phyloP scores from a whole-genome alignment of 2,888 invertebrate genomes.

The Elegia similella region DNA sequence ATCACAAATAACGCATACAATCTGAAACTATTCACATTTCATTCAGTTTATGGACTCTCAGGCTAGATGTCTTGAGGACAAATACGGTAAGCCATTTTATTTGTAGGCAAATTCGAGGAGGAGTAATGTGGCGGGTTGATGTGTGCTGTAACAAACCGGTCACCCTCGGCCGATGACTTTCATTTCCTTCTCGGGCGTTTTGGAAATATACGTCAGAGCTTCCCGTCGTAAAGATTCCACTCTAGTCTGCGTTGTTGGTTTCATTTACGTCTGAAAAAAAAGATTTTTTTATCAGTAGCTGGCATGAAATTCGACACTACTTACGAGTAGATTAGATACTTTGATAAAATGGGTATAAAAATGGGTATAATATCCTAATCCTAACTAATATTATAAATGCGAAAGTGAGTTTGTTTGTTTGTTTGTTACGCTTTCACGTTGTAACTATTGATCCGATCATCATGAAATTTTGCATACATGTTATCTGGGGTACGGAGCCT shows the following conservation, averaged over 20 bases:
- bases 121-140: slow-evolving; percentile 59
- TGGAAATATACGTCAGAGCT: slow-evolving; percentile 22
- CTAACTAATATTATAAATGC: no score
- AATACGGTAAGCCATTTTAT: slow-evolving; percentile 59
- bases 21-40: slow-evolving; percentile 47
- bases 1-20: background rate
- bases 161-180: slow-evolving; percentile 58
- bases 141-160: slow-evolving; percentile 57
- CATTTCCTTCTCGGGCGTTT: slow-evolving; percentile 51
- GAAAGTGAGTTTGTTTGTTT: no score
- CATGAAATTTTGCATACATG: no score
- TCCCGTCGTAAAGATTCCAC: slow-evolving; percentile 24
- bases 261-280: background rate
- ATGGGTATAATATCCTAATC: no score
- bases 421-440: no score
- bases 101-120: slow-evolving; percentile 69
- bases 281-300: background rate
- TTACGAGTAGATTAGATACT: no score
- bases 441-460: no score
- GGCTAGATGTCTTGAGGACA: slow-evolving; percentile 46
- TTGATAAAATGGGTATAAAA: no score
- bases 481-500: no score
- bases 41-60: slow-evolving; percentile 54
- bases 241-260: background rate
- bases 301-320: background rate